Evolutionary conservation across 2,113 vertebrate genomes (phyloP).

Genomic region (Aix galericulata): DNA sequence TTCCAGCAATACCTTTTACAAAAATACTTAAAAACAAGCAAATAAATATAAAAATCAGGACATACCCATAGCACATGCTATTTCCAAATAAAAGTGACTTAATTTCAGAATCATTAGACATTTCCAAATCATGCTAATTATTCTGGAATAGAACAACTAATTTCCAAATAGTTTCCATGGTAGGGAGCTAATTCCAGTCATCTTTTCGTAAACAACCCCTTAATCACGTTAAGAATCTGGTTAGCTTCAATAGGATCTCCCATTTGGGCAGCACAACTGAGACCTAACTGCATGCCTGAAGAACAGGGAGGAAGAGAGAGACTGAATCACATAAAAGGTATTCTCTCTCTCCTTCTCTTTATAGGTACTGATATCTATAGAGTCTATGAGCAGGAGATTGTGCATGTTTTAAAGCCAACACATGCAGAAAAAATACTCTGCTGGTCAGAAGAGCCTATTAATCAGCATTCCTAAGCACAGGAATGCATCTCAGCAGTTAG

Average conservation of each 20-base stretch:
- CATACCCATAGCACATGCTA: background rate
- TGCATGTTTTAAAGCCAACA: slow-evolving; percentile 22
- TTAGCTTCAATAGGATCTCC: slow-evolving; percentile 16
- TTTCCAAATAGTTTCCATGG: slow-evolving; percentile 60
- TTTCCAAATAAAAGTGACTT: slow-evolving; percentile 32
- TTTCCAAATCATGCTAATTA: slow-evolving; percentile 57
- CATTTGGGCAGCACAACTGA: slow-evolving; percentile 2
- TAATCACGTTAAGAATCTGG: slow-evolving; percentile 40
- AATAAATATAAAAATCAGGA: background rate
- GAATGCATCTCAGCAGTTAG: slow-evolving; percentile 39
- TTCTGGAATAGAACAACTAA: slow-evolving; percentile 38
- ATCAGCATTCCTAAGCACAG: slow-evolving; percentile 35
- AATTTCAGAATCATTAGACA: slow-evolving; percentile 29
- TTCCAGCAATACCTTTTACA: slow-evolving; percentile 20
- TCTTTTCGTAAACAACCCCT: slow-evolving; percentile 38
- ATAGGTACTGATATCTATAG: background rate
- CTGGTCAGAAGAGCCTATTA: slow-evolving; percentile 1
- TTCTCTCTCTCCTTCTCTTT: background rate
- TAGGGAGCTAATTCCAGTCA: slow-evolving; percentile 39
- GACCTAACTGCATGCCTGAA: slow-evolving; percentile 22
- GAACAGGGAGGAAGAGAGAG: slow-evolving; percentile 5
- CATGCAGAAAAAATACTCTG: slow-evolving; percentile 27
- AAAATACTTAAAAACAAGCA: background rate
- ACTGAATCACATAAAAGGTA: slow-evolving; percentile 21
- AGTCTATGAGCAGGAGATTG: background rate